These are phyloP conservation scores for Epinephelus moara DNA, from an alignment of 2,113 vertebrate species.

Conservation along the genomic window DNA sequence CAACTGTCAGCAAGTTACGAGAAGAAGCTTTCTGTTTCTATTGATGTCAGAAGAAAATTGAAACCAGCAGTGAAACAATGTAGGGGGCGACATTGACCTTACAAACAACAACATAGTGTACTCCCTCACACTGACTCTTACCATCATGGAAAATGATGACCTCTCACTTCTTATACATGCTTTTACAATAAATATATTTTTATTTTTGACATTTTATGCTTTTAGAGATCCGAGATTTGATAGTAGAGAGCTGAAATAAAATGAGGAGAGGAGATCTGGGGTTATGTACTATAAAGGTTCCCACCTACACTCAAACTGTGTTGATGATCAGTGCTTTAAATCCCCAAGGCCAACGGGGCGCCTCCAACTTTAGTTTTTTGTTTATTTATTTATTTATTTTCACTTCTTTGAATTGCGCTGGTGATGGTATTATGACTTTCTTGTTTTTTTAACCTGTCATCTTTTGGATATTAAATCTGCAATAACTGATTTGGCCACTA, in stretches of 20 bases:
- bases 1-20: conserved; percentile 3
- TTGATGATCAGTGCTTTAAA: not conserved
- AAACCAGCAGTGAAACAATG: not conserved
- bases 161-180: not conserved
- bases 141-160: not conserved
- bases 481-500: not conserved
- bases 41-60: conserved; percentile 1
- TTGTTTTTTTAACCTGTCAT: not conserved
- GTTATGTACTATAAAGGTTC: not conserved
- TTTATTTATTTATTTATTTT: too few relatives aligned
- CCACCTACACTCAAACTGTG: not conserved
- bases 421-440: not conserved
- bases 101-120: not conserved
- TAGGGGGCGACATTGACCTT: not conserved
- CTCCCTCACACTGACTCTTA: not conserved
- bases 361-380: not conserved
- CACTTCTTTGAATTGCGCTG: not conserved
- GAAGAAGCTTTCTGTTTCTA: not conserved
- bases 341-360: not conserved
- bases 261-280: not conserved
- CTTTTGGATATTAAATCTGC: not conserved
- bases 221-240: not conserved
- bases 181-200: not conserved
- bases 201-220: not conserved
- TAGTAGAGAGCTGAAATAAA: not conserved